Evolutionary conservation across 2,113 vertebrate species (phyloP).

Genomic region (Synodontis membranacea): DNA sequence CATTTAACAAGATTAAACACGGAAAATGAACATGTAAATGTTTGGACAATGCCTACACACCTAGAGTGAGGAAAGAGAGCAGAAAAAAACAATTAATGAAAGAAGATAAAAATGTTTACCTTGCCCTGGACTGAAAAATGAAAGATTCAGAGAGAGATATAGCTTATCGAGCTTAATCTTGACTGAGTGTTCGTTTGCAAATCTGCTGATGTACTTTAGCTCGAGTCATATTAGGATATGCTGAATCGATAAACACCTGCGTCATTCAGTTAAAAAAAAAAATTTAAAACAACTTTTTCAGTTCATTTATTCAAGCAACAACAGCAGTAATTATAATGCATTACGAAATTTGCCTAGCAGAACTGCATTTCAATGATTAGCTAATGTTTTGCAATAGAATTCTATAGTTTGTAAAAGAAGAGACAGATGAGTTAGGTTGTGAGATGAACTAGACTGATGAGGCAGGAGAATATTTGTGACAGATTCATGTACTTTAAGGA

Average conservation of each 20-base stretch:
- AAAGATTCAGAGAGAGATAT: neutral
- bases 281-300: neutral
- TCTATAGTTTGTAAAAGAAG: neutral
- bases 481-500: constrained; percentile 52
- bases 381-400: neutral
- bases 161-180: neutral
- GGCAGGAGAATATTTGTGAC: constrained; percentile 53
- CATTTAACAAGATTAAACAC: constrained; percentile 19
- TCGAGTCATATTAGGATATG: neutral
- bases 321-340: neutral
- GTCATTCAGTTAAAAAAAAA: neutral
- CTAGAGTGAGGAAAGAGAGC: neutral
- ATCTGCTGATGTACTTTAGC: neutral
- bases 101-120: neutral
- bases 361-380: constrained; percentile 17
- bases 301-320: neutral
- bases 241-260: neutral
- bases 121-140: neutral
- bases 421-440: constrained; percentile 7
- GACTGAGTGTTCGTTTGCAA: neutral
- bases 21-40: neutral
- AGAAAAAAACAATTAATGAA: neutral
- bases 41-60: neutral
- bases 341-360: constrained; percentile 4
- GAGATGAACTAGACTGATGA: constrained; percentile 55